Evolutionary conservation across 1,140 invertebrate species (phyloP), one percentile per base, ranked within the genome.

Genomic region (Stratiolaelaps scimitus): DNA sequence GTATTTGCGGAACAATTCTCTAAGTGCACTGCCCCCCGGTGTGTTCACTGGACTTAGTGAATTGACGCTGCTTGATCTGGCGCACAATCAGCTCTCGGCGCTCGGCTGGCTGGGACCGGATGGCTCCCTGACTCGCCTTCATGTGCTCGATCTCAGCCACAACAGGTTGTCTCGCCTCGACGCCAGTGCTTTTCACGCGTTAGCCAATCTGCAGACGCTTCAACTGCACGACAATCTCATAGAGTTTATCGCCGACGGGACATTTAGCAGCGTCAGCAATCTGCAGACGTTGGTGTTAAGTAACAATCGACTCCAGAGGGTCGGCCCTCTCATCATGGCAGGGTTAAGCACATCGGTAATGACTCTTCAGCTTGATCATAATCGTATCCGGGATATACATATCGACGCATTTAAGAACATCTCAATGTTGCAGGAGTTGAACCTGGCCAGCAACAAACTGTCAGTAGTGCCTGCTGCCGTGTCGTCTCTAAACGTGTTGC

Each of bases 1-100:
- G 69, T 84, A 88, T 73, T 75, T 92, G 70, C 85, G 88, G 74
- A 91, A 91, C 75, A 92, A 92, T 79, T 84, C 85, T 1, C 75
- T 91, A 65, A 81, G 81, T 70, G 82, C 85, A 4, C 76, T 89
- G 19, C 84, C 85, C 2, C 84, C 85, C 0, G 85, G 85, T 1
- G 72, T 88, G 84, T 48, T 88, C 85, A 83, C 84, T 69, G 82
- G 83, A 15, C 78, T 92, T 66, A 82, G 84, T 67, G 84, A 89
- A 72, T 77, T 95, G 60, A 78, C 89, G 44, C 82, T 89, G 7
- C 79, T 96, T 43, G 88, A 95, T 75, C 78, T 93, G 64, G 87
- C 87, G 1, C 83, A 85, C 66, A 96, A 96, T 77, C 83, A 85
- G 71, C 77, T 96, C 46, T 84, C 84, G 64, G 87, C 84, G 73